These are phyloP conservation scores for Parazoanthus atlanticus DNA, from an alignment of 92 coral and sea anemone species.

Conservation along the genomic window DNA sequence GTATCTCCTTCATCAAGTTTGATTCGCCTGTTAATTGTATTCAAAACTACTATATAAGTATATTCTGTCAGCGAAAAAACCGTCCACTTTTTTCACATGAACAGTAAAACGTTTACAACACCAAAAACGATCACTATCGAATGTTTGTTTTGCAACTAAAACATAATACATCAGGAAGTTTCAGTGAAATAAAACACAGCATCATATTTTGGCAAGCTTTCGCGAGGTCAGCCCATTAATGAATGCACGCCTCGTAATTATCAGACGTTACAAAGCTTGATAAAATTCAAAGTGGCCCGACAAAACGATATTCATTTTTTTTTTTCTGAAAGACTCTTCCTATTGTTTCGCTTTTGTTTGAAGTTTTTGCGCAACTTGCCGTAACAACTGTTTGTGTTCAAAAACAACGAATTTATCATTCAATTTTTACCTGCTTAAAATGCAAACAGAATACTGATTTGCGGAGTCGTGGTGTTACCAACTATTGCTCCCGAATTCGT, in stretches of 20 bases:
- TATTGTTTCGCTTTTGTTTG: constrained; percentile 28
- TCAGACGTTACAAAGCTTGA: not conserved
- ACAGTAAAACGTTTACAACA: not conserved
- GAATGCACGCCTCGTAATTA: not conserved
- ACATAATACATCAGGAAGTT: not conserved
- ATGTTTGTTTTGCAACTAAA: not conserved
- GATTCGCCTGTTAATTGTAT: not conserved
- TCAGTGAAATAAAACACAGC: constrained; percentile 27
- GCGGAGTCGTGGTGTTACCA: constrained; percentile 28
- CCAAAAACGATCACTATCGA: not conserved
- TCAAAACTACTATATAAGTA: not conserved
- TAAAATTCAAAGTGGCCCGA: not conserved
- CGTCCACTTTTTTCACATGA: not conserved
- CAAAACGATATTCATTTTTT: not conserved
- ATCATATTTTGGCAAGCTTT: constrained; percentile 3
- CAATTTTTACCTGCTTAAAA: constrained; percentile 31
- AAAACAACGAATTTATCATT: constrained; percentile 12
- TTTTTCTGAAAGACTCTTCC: not conserved
- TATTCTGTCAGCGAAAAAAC: constrained; percentile 28
- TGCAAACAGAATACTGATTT: constrained; percentile 32
- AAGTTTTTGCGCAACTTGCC: not conserved
- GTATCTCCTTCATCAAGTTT: not conserved
- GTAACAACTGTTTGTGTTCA: constrained; percentile 11
- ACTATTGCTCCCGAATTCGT: not conserved
- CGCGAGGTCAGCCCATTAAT: constrained; percentile 22